Evolutionary conservation across 2,797 vertebrate species (phyloP).

Genomic region (Tolypeutes matacus): DNA sequence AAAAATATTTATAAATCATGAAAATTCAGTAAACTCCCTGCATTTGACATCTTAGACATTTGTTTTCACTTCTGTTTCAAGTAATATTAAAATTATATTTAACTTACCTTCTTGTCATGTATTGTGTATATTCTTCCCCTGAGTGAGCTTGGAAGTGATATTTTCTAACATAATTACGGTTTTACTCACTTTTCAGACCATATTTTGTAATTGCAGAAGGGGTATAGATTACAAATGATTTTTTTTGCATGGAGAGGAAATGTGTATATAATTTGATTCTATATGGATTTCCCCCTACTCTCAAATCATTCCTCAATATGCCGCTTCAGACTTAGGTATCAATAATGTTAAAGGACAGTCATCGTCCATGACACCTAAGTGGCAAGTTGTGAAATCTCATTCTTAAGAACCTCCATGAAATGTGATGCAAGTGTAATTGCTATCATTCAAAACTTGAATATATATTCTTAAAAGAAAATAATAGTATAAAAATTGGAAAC

Average conservation of each 20-base stretch:
- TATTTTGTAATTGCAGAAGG: not conserved
- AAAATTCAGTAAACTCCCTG: not conserved
- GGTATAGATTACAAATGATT: not conserved
- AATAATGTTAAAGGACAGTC: not conserved
- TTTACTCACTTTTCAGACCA: not conserved
- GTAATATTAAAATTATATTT: too few relatives aligned
- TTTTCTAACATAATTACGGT: not conserved
- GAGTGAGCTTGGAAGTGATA: not conserved
- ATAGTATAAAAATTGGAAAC: not conserved
- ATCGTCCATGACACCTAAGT: not conserved
- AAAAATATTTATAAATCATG: not conserved
- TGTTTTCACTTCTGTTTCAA: not conserved
- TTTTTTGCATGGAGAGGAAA: not conserved
- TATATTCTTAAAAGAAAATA: not conserved
- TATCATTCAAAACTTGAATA: not conserved
- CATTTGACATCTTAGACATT: not conserved
- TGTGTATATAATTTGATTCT: not conserved
- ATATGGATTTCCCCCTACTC: not conserved
- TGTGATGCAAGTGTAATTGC: not conserved
- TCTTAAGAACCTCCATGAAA: not conserved
- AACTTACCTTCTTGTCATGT: not conserved
- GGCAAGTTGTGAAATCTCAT: not conserved
- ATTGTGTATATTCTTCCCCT: not conserved
- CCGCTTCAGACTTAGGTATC: not conserved
- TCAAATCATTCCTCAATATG: slow-evolving; percentile 15